These are phyloP conservation scores for Neostethus bicornis DNA, from an alignment of 2,797 vertebrate species.

Conservation along the genomic window DNA sequence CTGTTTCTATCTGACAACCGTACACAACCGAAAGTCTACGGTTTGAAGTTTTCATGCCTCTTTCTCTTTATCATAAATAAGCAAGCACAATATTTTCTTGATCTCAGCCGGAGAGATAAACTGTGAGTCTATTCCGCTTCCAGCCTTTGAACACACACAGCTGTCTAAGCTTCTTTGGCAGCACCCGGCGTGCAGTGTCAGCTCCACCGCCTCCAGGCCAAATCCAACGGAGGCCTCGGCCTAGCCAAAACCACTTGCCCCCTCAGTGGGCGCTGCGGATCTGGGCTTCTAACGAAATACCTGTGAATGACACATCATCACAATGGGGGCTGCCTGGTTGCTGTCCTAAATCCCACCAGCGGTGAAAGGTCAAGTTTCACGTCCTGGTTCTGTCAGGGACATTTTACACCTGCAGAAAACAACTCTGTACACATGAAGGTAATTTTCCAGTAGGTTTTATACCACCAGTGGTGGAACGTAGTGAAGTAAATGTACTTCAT, in stretches of 20 bases:
- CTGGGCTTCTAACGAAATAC: slow-evolving; percentile 49
- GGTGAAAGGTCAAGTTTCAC: slow-evolving; percentile 56
- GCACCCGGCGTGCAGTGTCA: slow-evolving; percentile 33
- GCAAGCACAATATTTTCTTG: slow-evolving; percentile 15
- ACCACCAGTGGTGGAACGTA: no score
- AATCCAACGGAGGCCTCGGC: slow-evolving; percentile 28
- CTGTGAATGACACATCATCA: slow-evolving; percentile 32
- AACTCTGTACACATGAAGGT: not conserved
- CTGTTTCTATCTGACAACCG: no score
- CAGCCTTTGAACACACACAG: slow-evolving; percentile 28
- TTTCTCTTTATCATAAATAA: slow-evolving; percentile 24
- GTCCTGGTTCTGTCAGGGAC: slow-evolving; percentile 52
- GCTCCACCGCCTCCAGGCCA: slow-evolving; percentile 29
- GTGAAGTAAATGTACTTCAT: no score
- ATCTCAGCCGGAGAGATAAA: slow-evolving; percentile 23
- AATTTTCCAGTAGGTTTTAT: not conserved
- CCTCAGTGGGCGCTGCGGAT: slow-evolving; percentile 39
- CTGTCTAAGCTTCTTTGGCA: slow-evolving; percentile 57
- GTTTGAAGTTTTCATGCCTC: slow-evolving; percentile 33
- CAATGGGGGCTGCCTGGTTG: slow-evolving; percentile 48
- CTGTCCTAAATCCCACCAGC: slow-evolving; percentile 21
- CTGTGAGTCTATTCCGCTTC: slow-evolving; percentile 17
- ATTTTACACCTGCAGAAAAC: slow-evolving; percentile 38
- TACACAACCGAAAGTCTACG: not conserved
- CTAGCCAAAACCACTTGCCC: slow-evolving; percentile 50